Conservation (phyloP, 2,888 invertebrate genomes). For the Notocelia uddmanniana region DNA sequence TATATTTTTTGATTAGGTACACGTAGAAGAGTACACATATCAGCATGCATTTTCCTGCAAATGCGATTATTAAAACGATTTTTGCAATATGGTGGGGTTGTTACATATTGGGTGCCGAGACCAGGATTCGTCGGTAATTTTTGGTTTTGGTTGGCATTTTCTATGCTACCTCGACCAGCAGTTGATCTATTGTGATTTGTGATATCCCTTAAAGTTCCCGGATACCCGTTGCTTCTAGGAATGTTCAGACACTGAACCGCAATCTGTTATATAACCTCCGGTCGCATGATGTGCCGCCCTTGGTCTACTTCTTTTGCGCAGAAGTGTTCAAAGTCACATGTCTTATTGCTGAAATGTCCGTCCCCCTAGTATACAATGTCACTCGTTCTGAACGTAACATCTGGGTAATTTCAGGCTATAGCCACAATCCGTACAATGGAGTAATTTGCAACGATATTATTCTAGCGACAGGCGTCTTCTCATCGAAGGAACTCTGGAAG, state of each 20-base stretch:
- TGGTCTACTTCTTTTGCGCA: too few relatives aligned
- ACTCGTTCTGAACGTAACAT: constrained; percentile 54
- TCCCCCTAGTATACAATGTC: constrained; percentile 58
- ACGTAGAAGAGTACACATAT: neutral
- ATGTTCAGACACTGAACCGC: too few relatives aligned
- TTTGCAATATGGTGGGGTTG: neutral
- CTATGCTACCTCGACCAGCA: too few relatives aligned
- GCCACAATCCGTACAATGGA: constrained; percentile 98
- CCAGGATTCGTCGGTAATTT: neutral
- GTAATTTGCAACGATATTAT: constrained; percentile 99
- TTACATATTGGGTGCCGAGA: neutral
- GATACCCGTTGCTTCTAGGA: too few relatives aligned
- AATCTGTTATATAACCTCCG: too few relatives aligned
- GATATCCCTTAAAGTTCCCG: too few relatives aligned
- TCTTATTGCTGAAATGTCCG: constrained; percentile 36
- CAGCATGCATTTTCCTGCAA: neutral
- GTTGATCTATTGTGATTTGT: too few relatives aligned
- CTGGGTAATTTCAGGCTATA: constrained; percentile 88
- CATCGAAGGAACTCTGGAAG: constrained; percentile 99
- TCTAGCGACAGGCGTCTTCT: constrained; percentile 99
- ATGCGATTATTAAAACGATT: neutral
- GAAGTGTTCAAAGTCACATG: too few relatives aligned
- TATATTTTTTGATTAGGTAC: too few relatives aligned
- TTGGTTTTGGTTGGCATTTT: too few relatives aligned
- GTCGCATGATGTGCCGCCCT: too few relatives aligned